Conservation (phyloP, 2,797 vertebrate genomes). For the Pitangus sulphuratus region DNA sequence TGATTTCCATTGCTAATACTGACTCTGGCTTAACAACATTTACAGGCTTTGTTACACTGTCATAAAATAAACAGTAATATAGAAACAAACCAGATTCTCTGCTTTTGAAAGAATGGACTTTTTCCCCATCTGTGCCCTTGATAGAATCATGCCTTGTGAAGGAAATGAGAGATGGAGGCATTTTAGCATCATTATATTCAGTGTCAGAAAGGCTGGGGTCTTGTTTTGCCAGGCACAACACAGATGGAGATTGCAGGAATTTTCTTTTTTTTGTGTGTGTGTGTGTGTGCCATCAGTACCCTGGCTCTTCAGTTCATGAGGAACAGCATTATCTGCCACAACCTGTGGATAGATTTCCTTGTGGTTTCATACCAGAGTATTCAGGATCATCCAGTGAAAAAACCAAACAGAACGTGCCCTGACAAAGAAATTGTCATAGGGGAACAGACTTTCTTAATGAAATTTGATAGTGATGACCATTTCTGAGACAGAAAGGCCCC, state of each 20-base stretch:
- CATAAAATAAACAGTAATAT: slow-evolving; percentile 46
- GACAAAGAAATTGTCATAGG: background rate
- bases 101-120: slow-evolving; percentile 29
- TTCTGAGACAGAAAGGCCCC: background rate
- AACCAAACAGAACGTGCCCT: background rate
- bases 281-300: background rate
- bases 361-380: background rate
- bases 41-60: slow-evolving; percentile 31
- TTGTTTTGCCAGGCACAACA: background rate
- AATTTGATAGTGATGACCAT: background rate
- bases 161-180: background rate
- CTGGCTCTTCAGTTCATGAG: background rate
- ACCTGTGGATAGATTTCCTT: background rate
- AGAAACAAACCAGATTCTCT: slow-evolving; percentile 26
- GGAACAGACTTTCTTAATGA: background rate
- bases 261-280: background rate
- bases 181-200: background rate
- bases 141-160: background rate
- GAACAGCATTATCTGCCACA: background rate
- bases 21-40: slow-evolving; percentile 20
- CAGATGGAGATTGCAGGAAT: background rate
- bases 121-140: background rate
- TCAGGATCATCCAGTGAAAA: background rate
- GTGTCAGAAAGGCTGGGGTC: background rate
- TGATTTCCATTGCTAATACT: slow-evolving; percentile 64